phyloP scores from a whole-genome alignment of 2,797 vertebrate genomes.

The Glyptemys insculpta region DNA sequence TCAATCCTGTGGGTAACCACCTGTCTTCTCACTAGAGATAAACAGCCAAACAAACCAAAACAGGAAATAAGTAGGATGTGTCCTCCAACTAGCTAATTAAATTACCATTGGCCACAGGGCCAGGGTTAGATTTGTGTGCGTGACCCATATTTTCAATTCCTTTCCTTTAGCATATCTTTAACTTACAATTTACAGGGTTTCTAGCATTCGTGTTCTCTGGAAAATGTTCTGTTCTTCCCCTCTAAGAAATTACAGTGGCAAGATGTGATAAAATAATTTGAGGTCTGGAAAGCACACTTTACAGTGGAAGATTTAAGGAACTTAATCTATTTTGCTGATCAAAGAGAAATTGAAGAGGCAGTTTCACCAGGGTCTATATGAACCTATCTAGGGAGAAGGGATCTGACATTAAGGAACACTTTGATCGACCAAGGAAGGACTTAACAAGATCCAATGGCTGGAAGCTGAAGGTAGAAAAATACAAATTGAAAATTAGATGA shows the following conservation, averaged over 20 bases:
- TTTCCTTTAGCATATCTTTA: neutral
- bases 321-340: neutral
- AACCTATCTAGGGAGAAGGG: neutral
- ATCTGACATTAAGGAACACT: neutral
- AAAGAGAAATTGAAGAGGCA: neutral
- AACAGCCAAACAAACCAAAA: neutral
- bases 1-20: neutral
- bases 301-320: neutral
- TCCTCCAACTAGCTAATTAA: constrained; percentile 10
- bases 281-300: neutral
- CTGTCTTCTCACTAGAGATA: neutral
- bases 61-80: neutral
- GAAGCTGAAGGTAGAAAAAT: neutral
- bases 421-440: neutral
- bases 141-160: constrained; percentile 2
- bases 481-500: neutral
- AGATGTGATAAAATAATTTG: neutral
- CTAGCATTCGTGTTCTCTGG: neutral
- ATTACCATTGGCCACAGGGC: neutral
- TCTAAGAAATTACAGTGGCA: neutral
- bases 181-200: constrained; percentile 18
- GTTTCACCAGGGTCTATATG: neutral
- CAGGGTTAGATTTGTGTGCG: constrained; percentile 3
- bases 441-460: neutral
- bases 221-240: neutral